Percentiles rank a stretch among this genome's conserved stretches.
These are phyloP conservation scores for Chloropsis hardwickii DNA, from an alignment of 2,113 vertebrate species.

Conservation along the genomic window DNA sequence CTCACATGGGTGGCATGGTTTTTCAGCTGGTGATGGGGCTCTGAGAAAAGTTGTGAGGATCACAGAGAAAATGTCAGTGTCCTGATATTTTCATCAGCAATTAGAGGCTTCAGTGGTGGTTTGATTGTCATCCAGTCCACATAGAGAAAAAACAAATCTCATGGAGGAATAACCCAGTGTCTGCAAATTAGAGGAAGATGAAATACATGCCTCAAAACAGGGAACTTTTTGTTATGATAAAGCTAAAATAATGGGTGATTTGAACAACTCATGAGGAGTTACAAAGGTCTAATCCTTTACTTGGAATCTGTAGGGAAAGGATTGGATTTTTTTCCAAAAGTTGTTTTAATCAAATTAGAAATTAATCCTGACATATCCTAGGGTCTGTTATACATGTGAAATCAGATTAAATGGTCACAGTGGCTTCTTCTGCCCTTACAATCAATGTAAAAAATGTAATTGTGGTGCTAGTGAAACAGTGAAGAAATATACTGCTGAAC, in stretches of 20 bases:
- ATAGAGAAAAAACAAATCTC: neutral
- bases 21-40: neutral
- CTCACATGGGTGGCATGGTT: neutral
- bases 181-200: neutral
- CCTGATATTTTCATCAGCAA: neutral
- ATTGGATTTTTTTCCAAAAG: neutral
- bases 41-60: neutral
- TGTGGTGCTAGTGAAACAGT: conserved; percentile 2
- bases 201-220: neutral
- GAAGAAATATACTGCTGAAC: conserved; percentile 23
- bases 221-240: neutral
- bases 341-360: neutral
- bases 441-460: conserved; percentile 14
- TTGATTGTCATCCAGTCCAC: neutral
- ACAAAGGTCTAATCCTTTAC: neutral
- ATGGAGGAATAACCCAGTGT: neutral
- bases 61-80: neutral
- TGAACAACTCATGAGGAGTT: neutral
- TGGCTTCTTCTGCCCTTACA: conserved; percentile 18
- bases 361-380: conserved; percentile 24
- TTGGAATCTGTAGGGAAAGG: neutral
- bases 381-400: neutral
- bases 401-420: conserved; percentile 32
- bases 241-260: neutral
- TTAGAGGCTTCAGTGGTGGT: neutral